These are phyloP conservation scores for Corythoichthys haematopterus DNA, from an alignment of 2,113 vertebrate species.

Conservation along the genomic window DNA sequence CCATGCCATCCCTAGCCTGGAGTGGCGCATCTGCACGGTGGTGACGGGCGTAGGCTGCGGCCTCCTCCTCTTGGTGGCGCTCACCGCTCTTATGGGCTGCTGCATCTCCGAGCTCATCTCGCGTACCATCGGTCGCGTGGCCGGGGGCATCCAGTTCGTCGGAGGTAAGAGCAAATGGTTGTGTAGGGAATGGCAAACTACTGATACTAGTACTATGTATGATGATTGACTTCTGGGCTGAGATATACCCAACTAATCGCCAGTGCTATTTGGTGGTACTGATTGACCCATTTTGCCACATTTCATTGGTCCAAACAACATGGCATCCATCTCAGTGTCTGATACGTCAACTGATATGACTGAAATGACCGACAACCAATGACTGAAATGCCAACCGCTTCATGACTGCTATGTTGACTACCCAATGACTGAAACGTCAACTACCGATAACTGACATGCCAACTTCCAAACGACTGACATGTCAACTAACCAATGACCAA, in stretches of 20 bases:
- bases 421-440: too few species aligned
- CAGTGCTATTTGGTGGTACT: not conserved
- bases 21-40: slow-evolving; percentile 92
- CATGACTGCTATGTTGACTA: too few species aligned
- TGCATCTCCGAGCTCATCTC: slow-evolving; percentile 96
- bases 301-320: too few species aligned
- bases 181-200: not conserved
- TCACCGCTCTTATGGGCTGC: slow-evolving; percentile 94
- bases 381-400: too few species aligned
- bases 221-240: not conserved
- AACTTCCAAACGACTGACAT: too few species aligned
- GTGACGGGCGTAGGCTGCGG: slow-evolving; percentile 92
- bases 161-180: slow-evolving; percentile 79
- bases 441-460: too few species aligned
- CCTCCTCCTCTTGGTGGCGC: slow-evolving; percentile 90
- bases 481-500: too few species aligned
- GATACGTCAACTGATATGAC: too few species aligned
- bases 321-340: too few species aligned
- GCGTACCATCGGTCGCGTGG: slow-evolving; percentile 90
- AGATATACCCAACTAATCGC: not conserved
- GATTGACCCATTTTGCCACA: too few species aligned
- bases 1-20: slow-evolving; percentile 87
- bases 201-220: too few species aligned
- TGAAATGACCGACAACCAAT: too few species aligned
- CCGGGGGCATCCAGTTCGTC: slow-evolving; percentile 93